Percentiles rank a stretch among this genome's conserved stretches.
Evolutionary conservation across 1,140 invertebrate species (phyloP).

Genomic region (Nomia melanderi): DNA sequence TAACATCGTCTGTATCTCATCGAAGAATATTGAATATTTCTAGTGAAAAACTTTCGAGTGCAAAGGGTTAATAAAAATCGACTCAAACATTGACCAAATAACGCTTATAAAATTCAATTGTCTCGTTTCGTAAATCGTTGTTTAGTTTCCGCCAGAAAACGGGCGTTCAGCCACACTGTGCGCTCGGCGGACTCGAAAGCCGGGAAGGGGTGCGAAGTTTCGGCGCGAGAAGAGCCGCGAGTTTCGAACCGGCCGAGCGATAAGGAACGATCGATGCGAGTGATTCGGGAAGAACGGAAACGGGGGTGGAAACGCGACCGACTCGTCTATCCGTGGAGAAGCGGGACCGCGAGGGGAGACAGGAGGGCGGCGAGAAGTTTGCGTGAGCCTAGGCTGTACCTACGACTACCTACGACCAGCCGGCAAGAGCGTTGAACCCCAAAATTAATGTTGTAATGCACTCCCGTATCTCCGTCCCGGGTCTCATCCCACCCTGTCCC

Average conservation of each 20-base stretch:
- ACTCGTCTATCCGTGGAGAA: neutral
- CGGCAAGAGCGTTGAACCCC: slow-evolving; percentile 68
- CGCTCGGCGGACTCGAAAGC: no score
- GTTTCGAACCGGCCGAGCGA: neutral
- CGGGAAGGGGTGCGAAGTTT: neutral
- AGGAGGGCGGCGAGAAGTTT: slow-evolving; percentile 45
- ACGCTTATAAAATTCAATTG: no score
- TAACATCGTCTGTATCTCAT: no score
- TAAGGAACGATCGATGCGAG: neutral
- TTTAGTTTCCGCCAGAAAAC: no score
- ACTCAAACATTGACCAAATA: no score
- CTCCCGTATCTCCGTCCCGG: slow-evolving; percentile 48
- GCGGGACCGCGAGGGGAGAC: slow-evolving; percentile 11
- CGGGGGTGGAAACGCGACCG: neutral
- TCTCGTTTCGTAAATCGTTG: no score
- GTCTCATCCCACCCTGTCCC: slow-evolving; percentile 48
- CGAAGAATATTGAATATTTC: no score
- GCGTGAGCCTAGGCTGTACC: slow-evolving; percentile 60
- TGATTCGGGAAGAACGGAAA: neutral
- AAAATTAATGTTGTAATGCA: slow-evolving; percentile 70
- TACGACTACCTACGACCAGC: slow-evolving; percentile 46
- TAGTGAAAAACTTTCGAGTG: no score
- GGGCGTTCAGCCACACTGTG: no score
- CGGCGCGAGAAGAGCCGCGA: no score
- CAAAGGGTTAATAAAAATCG: no score